phyloP scores from a whole-genome alignment of 2,797 vertebrate genomes.

The Denticeps clupeoides region DNA sequence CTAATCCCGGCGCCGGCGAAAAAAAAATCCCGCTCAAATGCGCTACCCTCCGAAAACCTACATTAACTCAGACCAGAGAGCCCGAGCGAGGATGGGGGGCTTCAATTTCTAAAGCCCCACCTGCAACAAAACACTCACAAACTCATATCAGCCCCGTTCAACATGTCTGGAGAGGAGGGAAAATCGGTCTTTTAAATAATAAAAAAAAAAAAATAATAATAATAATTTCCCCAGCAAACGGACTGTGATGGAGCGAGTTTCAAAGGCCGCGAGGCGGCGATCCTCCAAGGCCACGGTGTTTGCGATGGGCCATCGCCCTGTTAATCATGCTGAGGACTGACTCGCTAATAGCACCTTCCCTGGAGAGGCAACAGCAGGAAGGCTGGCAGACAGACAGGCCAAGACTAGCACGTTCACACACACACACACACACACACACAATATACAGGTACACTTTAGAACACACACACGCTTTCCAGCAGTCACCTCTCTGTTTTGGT shows the following conservation, averaged over 20 bases:
- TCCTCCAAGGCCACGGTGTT: conserved; percentile 48
- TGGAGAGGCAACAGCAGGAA: conserved; percentile 33
- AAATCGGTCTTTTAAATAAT: no score
- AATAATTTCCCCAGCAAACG: conserved; percentile 48
- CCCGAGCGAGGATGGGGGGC: conserved; percentile 38
- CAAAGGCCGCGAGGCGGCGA: conserved; percentile 49
- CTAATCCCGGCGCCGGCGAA: conserved; percentile 62
- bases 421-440: no score
- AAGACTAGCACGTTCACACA: no score
- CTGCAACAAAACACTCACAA: conserved; percentile 24
- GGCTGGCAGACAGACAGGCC: conserved; percentile 27
- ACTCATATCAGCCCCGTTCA: conserved; percentile 49
- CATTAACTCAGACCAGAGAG: conserved; percentile 49
- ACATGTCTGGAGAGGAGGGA: no score
- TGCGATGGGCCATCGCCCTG: conserved; percentile 45
- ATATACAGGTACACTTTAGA: conserved; percentile 2
- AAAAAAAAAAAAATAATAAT: conserved; percentile 26
- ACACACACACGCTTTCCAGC: conserved; percentile 2
- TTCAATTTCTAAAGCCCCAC: conserved; percentile 47
- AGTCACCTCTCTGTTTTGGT: no score
- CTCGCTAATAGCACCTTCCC: conserved; percentile 38
- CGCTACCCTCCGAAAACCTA: conserved; percentile 53
- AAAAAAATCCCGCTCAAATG: conserved; percentile 53
- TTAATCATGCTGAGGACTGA: conserved; percentile 56
- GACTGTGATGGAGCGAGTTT: conserved; percentile 54